Evolutionary conservation across 2,888 invertebrate species (phyloP).

Genomic region (Leucoma salicis): DNA sequence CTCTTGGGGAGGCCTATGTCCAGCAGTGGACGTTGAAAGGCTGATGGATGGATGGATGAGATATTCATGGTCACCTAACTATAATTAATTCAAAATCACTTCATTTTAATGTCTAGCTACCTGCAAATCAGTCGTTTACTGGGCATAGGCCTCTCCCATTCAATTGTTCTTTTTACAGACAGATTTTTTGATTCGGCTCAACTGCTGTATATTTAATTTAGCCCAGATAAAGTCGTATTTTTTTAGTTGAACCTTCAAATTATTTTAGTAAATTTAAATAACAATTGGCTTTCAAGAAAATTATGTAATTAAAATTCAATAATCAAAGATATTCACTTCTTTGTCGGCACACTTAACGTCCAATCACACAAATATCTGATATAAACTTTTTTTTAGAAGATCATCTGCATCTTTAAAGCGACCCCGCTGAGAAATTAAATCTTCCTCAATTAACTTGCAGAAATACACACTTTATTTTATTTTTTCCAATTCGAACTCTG

Average conservation of each 20-base stretch:
- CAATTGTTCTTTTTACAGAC: too few species aligned
- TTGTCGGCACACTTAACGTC: slow-evolving; percentile 23
- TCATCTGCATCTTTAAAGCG: slow-evolving; percentile 23
- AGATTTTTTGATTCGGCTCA: too few species aligned
- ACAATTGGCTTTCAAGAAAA: slow-evolving; percentile 11
- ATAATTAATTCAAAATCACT: too few species aligned
- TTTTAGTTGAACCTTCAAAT: slow-evolving; percentile 3
- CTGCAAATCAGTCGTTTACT: too few species aligned
- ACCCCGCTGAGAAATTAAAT: slow-evolving; percentile 43
- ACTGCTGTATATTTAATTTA: slow-evolving; percentile 2
- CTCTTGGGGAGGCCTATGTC: too few species aligned
- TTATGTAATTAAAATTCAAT: slow-evolving; percentile 21
- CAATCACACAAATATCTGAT: slow-evolving; percentile 35
- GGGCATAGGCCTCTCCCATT: too few species aligned
- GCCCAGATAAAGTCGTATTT: not conserved
- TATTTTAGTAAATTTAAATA: slow-evolving; percentile 13
- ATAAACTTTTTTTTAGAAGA: slow-evolving; percentile 21
- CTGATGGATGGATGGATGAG: too few species aligned
- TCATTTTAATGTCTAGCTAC: too few species aligned
- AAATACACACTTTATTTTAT: not conserved
- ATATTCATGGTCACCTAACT: too few species aligned
- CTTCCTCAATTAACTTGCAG: slow-evolving; percentile 37
- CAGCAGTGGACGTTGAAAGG: too few species aligned
- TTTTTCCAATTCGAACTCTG: not conserved
- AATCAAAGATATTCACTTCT: slow-evolving; percentile 15